Percentiles rank a stretch among this genome's conserved stretches.
phyloP scores from a whole-genome alignment of 2,888 invertebrate species.

The Megamerina dolium region DNA sequence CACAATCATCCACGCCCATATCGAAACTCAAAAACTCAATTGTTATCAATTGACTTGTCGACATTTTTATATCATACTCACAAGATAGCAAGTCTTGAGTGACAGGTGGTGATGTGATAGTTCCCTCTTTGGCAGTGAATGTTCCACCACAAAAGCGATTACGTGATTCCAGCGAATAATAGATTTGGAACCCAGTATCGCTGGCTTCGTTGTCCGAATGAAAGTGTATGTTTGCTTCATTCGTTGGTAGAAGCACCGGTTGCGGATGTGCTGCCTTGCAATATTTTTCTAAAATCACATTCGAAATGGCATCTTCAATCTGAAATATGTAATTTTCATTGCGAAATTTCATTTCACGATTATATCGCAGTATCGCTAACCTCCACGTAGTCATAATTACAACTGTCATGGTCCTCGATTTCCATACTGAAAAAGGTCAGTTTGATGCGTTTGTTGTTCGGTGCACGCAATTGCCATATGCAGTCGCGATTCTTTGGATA shows the following conservation, averaged over 20 bases:
- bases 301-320: constrained; percentile 36
- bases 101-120: constrained; percentile 60
- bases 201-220: constrained; percentile 64
- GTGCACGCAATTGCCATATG: constrained; percentile 66
- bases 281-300: constrained; percentile 56
- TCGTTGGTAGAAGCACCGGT: constrained; percentile 63
- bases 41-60: constrained; percentile 57
- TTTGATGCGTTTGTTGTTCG: constrained; percentile 68
- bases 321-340: no score
- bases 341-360: no score
- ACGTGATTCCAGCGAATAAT: constrained; percentile 65
- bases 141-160: constrained; percentile 79
- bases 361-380: constrained; percentile 41
- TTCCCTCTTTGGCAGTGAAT: constrained; percentile 59
- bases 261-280: constrained; percentile 72
- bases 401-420: constrained; percentile 67
- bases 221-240: constrained; percentile 63
- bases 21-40: constrained; percentile 62
- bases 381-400: constrained; percentile 71
- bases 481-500: constrained; percentile 83
- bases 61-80: constrained; percentile 72
- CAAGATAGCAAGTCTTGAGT: constrained; percentile 54
- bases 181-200: constrained; percentile 81
- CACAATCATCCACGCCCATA: constrained; percentile 62
- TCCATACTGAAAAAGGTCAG: constrained; percentile 74